A percentile compares a stretch with the other conserved stretches of the same genome.
These are phyloP conservation scores for Idris sp. DNA, from an alignment of 1,140 invertebrate genomes.

Conservation along the genomic window DNA sequence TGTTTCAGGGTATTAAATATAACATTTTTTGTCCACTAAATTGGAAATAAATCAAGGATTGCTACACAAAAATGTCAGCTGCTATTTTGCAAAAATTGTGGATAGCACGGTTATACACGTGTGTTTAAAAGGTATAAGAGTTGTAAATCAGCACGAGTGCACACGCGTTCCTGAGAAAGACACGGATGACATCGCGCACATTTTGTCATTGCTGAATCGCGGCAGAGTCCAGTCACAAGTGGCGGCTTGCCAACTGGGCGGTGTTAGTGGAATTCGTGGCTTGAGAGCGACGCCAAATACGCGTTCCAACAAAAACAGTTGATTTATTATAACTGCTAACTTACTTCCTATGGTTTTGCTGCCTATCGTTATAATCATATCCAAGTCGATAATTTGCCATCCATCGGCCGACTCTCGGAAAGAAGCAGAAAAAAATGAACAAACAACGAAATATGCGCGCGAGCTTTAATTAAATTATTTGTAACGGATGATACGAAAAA, in stretches of 20 bases:
- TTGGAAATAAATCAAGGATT: background rate
- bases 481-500: constrained; percentile 15
- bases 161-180: constrained; percentile 54
- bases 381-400: constrained; percentile 67
- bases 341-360: constrained; percentile 67
- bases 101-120: constrained; percentile 16
- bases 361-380: constrained; percentile 65
- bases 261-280: constrained; percentile 71
- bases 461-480: constrained; percentile 34
- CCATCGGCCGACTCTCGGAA: constrained; percentile 29
- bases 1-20: no score
- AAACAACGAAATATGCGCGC: no score
- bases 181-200: constrained; percentile 65
- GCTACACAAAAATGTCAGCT: no score
- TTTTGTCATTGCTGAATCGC: constrained; percentile 68
- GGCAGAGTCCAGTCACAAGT: constrained; percentile 65
- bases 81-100: constrained; percentile 12
- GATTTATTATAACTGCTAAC: constrained; percentile 71
- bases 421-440: no score
- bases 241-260: constrained; percentile 69
- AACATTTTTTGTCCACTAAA: no score
- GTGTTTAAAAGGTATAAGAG: constrained; percentile 34
- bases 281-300: constrained; percentile 70
- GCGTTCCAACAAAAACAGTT: constrained; percentile 71
- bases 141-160: constrained; percentile 40